Conservation (phyloP, 2,113 vertebrate genomes). For the Ellobius talpinus region DNA sequence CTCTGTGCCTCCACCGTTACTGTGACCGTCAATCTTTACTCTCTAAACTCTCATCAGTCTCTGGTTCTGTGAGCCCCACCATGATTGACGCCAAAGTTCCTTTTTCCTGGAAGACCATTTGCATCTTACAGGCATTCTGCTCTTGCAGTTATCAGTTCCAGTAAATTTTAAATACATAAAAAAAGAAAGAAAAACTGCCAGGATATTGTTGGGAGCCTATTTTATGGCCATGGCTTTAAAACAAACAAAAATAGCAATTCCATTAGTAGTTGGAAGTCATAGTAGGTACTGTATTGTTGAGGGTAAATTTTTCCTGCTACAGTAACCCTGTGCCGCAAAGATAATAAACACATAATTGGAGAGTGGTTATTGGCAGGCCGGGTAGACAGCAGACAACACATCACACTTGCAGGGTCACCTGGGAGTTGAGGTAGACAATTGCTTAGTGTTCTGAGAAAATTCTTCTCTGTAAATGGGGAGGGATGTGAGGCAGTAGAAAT, state of each 20-base stretch:
- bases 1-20: background rate
- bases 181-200: slow-evolving; percentile 33
- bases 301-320: slow-evolving; percentile 60
- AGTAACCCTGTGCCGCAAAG: slow-evolving; percentile 60
- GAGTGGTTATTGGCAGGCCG: slow-evolving; percentile 54
- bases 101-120: slow-evolving; percentile 63
- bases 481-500: background rate
- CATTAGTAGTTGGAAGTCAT: slow-evolving; percentile 74
- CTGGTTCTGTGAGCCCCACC: background rate
- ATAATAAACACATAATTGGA: slow-evolving; percentile 60
- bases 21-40: background rate
- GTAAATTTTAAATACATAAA: slow-evolving; percentile 74
- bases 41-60: background rate
- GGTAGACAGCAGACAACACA: slow-evolving; percentile 49
- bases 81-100: background rate
- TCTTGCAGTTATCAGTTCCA: slow-evolving; percentile 63
- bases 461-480: background rate
- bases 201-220: slow-evolving; percentile 63
- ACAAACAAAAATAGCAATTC: slow-evolving; percentile 73
- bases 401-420: slow-evolving; percentile 19
- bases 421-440: background rate
- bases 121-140: slow-evolving; percentile 65
- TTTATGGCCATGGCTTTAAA: slow-evolving; percentile 75
- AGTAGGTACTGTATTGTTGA: background rate
- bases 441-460: slow-evolving; percentile 12